A percentile compares a stretch with the other conserved stretches of the same genome.
Evolutionary conservation across 2,888 invertebrate species (phyloP).

Genomic region (Trissolcus brochymenae): DNA sequence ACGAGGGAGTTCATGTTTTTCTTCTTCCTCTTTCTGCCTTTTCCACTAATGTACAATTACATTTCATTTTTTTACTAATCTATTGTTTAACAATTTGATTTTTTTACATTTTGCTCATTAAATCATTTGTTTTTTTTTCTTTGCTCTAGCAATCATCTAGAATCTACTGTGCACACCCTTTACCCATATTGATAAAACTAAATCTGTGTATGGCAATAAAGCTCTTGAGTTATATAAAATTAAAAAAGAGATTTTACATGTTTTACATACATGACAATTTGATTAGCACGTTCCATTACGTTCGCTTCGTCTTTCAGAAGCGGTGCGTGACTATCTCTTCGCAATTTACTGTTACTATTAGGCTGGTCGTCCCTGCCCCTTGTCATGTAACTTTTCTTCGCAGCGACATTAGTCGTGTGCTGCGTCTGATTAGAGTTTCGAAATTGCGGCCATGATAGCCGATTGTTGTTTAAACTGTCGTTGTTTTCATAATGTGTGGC

Average conservation of each 20-base stretch:
- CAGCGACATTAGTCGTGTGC: constrained; percentile 68
- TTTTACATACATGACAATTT: constrained; percentile 89
- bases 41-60: no score
- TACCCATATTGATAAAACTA: constrained; percentile 62
- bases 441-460: constrained; percentile 80
- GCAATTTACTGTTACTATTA: constrained; percentile 74
- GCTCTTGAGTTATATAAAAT: constrained; percentile 39
- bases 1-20: neutral
- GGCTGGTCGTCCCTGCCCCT: constrained; percentile 73
- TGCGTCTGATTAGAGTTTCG: constrained; percentile 74
- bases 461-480: constrained; percentile 78
- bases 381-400: constrained; percentile 67
- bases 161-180: constrained; percentile 57
- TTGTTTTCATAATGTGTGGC: constrained; percentile 77
- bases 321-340: constrained; percentile 73
- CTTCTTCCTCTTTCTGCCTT: no score
- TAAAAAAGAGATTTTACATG: constrained; percentile 13
- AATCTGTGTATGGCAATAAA: constrained; percentile 32
- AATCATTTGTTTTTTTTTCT: no score
- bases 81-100: no score
- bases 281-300: constrained; percentile 90
- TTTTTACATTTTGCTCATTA: no score
- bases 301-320: constrained; percentile 85
- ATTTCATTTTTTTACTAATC: no score
- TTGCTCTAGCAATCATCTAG: neutral